Percentiles rank a stretch among this genome's conserved stretches.
These are phyloP conservation scores for Desmophyllum pertusum DNA, from an alignment of 92 coral and sea anemone genomes.

Conservation along the genomic window DNA sequence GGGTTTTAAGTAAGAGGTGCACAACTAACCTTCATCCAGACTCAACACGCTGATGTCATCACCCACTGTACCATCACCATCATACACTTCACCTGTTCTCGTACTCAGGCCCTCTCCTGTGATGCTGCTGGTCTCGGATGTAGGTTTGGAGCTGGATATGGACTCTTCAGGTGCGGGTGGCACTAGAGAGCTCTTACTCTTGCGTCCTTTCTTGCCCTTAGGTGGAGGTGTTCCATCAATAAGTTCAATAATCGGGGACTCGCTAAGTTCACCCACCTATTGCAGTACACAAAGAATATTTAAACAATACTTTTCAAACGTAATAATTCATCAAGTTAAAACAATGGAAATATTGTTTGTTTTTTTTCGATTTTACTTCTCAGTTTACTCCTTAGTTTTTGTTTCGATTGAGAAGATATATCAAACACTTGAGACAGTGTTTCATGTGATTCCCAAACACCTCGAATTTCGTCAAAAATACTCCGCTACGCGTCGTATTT, in stretches of 20 bases:
- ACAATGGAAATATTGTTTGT: no score
- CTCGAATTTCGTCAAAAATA: no score
- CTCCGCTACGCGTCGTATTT: no score
- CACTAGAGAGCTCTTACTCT: conserved; percentile 84
- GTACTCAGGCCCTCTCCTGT: conserved; percentile 76
- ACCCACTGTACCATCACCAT: conserved; percentile 69
- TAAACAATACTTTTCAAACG: background rate
- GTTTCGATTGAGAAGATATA: no score
- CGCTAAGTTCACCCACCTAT: conserved; percentile 13
- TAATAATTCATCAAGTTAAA: no score
- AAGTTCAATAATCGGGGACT: conserved; percentile 23
- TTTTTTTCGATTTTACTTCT: no score
- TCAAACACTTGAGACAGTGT: no score
- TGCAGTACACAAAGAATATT: background rate
- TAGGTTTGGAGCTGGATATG: conserved; percentile 66
- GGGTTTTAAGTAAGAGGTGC: background rate
- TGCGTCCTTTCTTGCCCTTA: conserved; percentile 97
- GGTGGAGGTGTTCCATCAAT: conserved; percentile 69
- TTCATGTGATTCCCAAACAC: no score
- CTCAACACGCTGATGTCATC: conserved; percentile 97
- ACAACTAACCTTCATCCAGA: conserved; percentile 89
- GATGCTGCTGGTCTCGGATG: conserved; percentile 91
- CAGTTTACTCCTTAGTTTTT: no score
- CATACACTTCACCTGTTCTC: conserved; percentile 67
- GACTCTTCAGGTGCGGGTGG: conserved; percentile 94